phyloP scores from a whole-genome alignment of 2,113 vertebrate genomes.

The Mixornis gularis region DNA sequence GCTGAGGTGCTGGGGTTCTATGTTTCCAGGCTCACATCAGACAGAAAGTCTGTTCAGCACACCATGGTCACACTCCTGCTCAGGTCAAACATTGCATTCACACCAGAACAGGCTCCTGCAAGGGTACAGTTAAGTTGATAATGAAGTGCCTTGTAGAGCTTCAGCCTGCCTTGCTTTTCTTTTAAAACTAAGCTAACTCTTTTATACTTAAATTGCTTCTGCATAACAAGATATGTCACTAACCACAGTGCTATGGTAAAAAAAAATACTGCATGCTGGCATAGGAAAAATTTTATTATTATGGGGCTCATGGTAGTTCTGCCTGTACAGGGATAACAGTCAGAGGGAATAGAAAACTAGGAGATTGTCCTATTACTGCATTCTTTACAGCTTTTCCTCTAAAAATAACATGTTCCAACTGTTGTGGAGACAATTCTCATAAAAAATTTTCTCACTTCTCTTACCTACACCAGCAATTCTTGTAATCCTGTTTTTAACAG shows the following conservation, averaged over 20 bases:
- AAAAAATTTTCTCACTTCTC: not conserved
- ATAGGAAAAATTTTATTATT: not conserved
- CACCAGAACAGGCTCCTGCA: accelerated
- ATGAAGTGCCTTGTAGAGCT: not conserved
- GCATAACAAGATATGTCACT: not conserved
- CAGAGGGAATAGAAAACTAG: not conserved
- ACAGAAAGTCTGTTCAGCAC: not conserved
- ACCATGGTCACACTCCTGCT: not conserved
- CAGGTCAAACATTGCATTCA: not conserved
- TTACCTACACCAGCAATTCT: not conserved
- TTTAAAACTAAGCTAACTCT: not conserved
- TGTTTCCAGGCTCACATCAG: not conserved
- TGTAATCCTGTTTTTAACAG: not conserved
- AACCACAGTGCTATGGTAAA: not conserved
- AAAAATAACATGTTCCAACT: not conserved
- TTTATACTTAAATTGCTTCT: not conserved
- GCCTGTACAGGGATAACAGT: not conserved
- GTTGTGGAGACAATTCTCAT: not conserved
- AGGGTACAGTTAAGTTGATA: not conserved
- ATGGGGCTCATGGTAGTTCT: not conserved
- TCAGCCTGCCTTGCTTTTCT: not conserved
- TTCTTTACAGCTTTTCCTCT: not conserved
- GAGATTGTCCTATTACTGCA: not conserved
- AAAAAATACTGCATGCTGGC: not conserved
- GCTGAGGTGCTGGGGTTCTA: not conserved